phyloP scores from a whole-genome alignment of 2,888 invertebrate species.

The Eristalis tenax region DNA sequence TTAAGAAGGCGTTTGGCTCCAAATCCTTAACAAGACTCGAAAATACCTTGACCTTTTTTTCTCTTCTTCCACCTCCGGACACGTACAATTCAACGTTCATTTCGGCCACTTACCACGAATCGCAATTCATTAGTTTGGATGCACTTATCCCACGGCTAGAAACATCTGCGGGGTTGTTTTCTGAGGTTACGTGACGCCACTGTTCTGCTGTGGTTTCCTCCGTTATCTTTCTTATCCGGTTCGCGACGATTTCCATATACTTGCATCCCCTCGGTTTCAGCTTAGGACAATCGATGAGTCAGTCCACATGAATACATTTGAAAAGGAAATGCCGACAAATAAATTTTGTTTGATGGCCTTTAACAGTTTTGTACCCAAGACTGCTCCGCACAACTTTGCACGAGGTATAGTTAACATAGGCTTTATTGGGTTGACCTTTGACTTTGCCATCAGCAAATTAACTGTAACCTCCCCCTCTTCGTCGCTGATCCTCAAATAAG shows the following conservation, averaged over 20 bases:
- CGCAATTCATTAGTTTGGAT: too few relatives aligned
- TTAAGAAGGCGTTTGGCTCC: not conserved
- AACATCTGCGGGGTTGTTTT: slow-evolving; percentile 10
- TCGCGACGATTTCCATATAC: not conserved
- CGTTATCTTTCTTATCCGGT: not conserved
- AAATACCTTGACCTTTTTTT: not conserved
- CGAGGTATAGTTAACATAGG: not conserved
- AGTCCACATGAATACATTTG: too few relatives aligned
- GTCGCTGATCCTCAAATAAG: not conserved
- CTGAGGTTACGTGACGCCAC: not conserved
- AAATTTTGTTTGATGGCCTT: not conserved
- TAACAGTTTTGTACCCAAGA: not conserved
- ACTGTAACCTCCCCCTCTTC: not conserved
- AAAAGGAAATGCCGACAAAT: not conserved
- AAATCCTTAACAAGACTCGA: not conserved
- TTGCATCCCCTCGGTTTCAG: not conserved
- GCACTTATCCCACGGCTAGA: too few relatives aligned
- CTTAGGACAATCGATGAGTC: too few relatives aligned
- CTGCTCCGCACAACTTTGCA: not conserved
- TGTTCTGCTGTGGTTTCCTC: not conserved
- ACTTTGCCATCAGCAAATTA: slow-evolving; percentile 7
- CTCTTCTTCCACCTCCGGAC: too few relatives aligned
- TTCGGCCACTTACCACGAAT: too few relatives aligned
- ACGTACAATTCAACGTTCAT: too few relatives aligned
- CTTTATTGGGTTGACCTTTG: slow-evolving; percentile 18